Evolutionary conservation across 2,113 vertebrate genomes (phyloP), one percentile per base, ranked within the genome.

Genomic region (Globicephala melas): DNA sequence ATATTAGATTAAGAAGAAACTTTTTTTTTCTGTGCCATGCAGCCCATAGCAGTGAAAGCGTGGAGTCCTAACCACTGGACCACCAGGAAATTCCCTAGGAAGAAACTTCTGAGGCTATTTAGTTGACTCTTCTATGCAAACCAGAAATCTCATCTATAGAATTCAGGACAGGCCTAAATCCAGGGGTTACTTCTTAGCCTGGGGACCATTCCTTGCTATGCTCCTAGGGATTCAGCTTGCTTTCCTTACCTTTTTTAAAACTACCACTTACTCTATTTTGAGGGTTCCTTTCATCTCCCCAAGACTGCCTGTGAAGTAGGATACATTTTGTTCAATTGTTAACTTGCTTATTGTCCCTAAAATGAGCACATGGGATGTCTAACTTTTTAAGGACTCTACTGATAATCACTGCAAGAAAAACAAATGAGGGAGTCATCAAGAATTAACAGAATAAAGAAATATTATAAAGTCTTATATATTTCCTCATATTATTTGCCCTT

Each of bases 381-480:
- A 92, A 95, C 38, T 87, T 96, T 60, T 76, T 68, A 97, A 87
- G 41, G 17, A 60, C 93, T 95, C 65, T 94, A 88, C 11, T 86
- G 12, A 86, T 86, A 95, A 71, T 83, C 62, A 73, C 9, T 94
- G 12, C 14, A 92, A 79, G 47, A 74, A 94, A 97, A 97, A 86
- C 18, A 89, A 94, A 94, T 28, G 47, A 92, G 11, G 20, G 28
- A 90, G 47, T 73, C 73, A 91, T 7, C 20, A 41, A 60, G 26
- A 88, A 80, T 26, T 97, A 97, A 93, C 5, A 87, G 63, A 79
- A 79, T 36, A 80, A 79, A 88, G 71, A 97, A 71, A 62, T 36
- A 80, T 91, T 77, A 63, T 63, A 68, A 95, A 89, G n/a, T 92
- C 17, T 90, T 92, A 93, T 12, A n/a, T 14, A 91, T 88, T 96